Base-by-base conservation (phyloP, 2,113 vertebrate genomes). In the Ramphastos sulfuratus region DNA sequence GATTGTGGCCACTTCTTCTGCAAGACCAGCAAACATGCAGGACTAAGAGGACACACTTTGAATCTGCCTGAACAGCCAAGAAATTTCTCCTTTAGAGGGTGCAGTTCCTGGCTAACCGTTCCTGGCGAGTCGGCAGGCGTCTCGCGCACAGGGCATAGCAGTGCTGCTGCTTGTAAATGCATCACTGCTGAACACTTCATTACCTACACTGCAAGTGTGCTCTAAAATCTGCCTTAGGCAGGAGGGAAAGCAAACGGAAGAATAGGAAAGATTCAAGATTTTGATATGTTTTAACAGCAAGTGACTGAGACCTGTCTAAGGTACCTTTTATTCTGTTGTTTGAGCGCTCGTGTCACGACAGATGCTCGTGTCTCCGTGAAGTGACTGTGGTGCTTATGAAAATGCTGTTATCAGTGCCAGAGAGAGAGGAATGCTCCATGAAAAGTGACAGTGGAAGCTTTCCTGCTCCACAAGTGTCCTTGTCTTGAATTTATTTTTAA, bases 371-470 rank as follows among this genome's bases (percentile, higher is more conserved):
- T 92, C 92, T 42, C 81, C 59, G 63, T 73, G 35, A 93, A 86
- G 58, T 1, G 4, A 59, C 85, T 81, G 55, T 73, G 74, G 76
- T 92, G 72, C 92, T 92, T 95, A 70, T 93, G 87, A 88, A 92
- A 89, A 75, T 73, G 30, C 85, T 96, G 94, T 95, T 90, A 86
- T 76, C 87, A n/a, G 79, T 65, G 80, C 70, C 66, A 81, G 71
- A 61, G 64, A 71, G 56, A 83, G 82, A 90, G 56, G 92, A 89
- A 75, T 27, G 67, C 61, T 6, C 4, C 46, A 14, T 78, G 85
- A 90, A 67, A 89, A 90, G 82, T 16, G 12, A 28, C 63, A 70
- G 33, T 16, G n/a, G 55, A 94, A 94, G 59, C 71, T 90, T 86
- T 83, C n/a, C 50, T 83, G 58, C 55, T 91, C 75, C 54, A 54